These are phyloP conservation scores for Albula glossodonta DNA, from an alignment of 2,113 vertebrate species.

Conservation along the genomic window DNA sequence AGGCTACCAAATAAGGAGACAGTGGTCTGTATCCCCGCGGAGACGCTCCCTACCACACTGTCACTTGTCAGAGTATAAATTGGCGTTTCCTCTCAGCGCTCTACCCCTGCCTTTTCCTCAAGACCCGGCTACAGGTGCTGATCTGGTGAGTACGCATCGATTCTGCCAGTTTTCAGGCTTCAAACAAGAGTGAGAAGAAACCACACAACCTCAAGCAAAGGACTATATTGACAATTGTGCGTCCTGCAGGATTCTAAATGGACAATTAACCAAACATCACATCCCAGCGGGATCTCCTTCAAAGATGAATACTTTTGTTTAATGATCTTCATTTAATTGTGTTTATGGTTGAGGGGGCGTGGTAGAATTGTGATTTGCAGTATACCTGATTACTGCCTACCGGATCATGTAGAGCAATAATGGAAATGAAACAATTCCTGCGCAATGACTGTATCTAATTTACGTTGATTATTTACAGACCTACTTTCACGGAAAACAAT, in stretches of 20 bases:
- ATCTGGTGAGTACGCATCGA: conserved; percentile 69
- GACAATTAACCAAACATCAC: conserved; percentile 6
- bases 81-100: conserved; percentile 24
- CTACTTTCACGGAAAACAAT: not conserved
- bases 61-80: conserved; percentile 65
- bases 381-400: not conserved
- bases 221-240: not conserved
- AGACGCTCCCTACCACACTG: conserved; percentile 20
- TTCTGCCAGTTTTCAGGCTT: not conserved
- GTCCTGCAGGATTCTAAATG: conserved; percentile 7
- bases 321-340: not conserved
- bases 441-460: not conserved
- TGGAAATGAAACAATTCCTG: not conserved
- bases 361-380: not conserved
- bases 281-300: conserved; percentile 25
- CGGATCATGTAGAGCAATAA: not conserved
- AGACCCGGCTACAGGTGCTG: conserved; percentile 49
- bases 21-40: conserved; percentile 50
- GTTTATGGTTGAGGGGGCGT: conserved; percentile 11
- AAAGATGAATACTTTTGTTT: not conserved
- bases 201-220: conserved; percentile 33
- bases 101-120: conserved; percentile 58
- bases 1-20: conserved; percentile 84
- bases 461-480: not conserved
- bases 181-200: not conserved